Evolutionary conservation across 2,888 invertebrate species (phyloP).

Genomic region (Drosophila flavopinicola): DNA sequence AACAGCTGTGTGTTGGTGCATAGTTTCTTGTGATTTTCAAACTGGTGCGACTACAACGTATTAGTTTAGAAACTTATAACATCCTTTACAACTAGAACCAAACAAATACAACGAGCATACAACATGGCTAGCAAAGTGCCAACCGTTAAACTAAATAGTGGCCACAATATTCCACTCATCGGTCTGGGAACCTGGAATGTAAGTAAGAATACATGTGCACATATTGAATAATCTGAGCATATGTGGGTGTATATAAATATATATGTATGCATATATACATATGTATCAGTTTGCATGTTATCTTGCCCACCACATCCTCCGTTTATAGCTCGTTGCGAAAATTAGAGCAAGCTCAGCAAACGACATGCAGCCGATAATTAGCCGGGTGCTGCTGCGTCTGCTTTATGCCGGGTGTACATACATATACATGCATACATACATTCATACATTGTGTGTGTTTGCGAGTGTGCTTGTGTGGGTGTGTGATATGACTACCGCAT

Average conservation of each 20-base stretch:
- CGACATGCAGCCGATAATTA: conserved; percentile 46
- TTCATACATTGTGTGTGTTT: background rate
- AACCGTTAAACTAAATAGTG: conserved; percentile 86
- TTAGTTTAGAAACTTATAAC: conserved; percentile 1
- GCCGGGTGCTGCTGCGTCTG: conserved; percentile 43
- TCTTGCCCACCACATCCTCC: conserved; percentile 28
- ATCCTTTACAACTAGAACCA: conserved; percentile 25
- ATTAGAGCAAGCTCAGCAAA: conserved; percentile 9
- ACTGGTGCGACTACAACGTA: background rate
- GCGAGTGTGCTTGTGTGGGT: background rate
- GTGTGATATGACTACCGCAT: background rate
- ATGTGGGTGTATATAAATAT: background rate
- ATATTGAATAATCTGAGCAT: too few relatives aligned
- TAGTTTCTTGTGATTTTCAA: conserved; percentile 27
- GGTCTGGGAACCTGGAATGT: conserved; percentile 92
- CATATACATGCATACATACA: too few relatives aligned
- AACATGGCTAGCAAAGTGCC: conserved; percentile 82
- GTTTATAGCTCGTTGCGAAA: conserved; percentile 7
- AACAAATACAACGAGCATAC: background rate
- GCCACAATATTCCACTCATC: conserved; percentile 87
- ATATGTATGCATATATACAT: too few relatives aligned
- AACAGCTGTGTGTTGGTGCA: conserved; percentile 57
- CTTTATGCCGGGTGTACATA: conserved; percentile 28
- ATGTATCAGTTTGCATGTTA: conserved; percentile 6
- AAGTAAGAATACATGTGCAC: conserved; percentile 75